Base-by-base conservation (phyloP, 2,888 invertebrate genomes). In the Drosophila mettleri region DNA sequence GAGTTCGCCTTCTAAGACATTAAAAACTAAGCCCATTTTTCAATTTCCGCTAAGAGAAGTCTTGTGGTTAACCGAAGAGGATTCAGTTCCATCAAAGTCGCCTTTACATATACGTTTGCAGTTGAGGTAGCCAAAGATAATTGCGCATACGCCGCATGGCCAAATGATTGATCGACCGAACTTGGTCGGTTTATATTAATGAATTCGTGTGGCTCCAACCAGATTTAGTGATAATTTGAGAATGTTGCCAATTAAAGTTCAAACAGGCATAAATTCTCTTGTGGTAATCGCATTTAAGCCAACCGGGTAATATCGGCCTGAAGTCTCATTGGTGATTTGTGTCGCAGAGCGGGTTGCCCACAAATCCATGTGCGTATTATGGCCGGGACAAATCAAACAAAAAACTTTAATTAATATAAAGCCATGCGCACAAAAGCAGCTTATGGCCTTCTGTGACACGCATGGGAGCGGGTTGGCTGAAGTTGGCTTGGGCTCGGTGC, bases 361-460 rank as follows among this genome's bases (percentile, higher is more conserved):
- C 58, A 49, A 43, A 20, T 38, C 33, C 41, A 38, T 36, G 24
- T 60, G 52, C 24, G 43, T 27, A 7, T 29, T 29, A 31, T 29
- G 43, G 16, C 38, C 54, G 18, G 29, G 22, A 14, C 22, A 85
- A 85, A 75, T 78, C 83, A 82, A 76, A 85, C 73, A 82, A 69
- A 69, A 48, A 79, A 85, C 80, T 82, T 87, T 85, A 85, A 85
- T 82, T 85, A 87, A 87, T 87, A 79, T 76, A 76, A 76, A 76
- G 45, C 74, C 63, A 6, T 7, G 45, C 45, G 8, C 59, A 58
- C 31, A 46, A 43, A 69, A 69, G 46, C 71, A 55, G 85, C 64
- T 84, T 74, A 86, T 57, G 65, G 65, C 41, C 29, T 49, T 34
- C 53, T 43, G 31, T 53, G 22, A 3, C 16, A 18, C 48, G 14